These are phyloP conservation scores for Leptodirus hochenwartii DNA, from an alignment of 2,888 invertebrate species.

Conservation along the genomic window DNA sequence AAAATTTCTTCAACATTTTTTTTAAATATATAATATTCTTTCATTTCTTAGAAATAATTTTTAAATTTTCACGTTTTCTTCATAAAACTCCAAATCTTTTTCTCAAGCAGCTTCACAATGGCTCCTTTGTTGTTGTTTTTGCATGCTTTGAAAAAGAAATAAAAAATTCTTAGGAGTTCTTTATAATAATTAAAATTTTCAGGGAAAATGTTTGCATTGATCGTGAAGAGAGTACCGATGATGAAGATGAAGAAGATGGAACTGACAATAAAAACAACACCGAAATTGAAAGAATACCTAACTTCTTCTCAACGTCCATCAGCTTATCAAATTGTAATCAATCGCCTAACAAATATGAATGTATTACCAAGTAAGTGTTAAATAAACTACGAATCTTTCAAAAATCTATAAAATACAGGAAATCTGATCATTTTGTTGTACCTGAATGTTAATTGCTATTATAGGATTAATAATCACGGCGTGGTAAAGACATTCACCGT, in stretches of 20 bases:
- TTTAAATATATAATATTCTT: too few relatives aligned
- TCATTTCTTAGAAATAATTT: too few relatives aligned
- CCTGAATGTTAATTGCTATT: too few relatives aligned
- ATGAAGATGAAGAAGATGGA: constrained; percentile 21
- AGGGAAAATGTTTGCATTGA: constrained; percentile 39
- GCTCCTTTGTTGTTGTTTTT: constrained; percentile 1
- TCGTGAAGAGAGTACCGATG: constrained; percentile 32
- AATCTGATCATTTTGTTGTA: too few relatives aligned
- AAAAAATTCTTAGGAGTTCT: too few relatives aligned
- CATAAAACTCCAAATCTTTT: too few relatives aligned
- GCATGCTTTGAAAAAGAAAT: background rate
- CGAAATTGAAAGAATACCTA: constrained; percentile 16
- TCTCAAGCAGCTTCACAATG: too few relatives aligned
- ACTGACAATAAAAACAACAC: constrained; percentile 20
- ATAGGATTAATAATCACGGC: constrained; percentile 36
- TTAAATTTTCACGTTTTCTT: too few relatives aligned
- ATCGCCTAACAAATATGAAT: constrained; percentile 30
- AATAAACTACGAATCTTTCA: constrained; percentile 2
- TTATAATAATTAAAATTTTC: constrained; percentile 3
- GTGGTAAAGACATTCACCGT: constrained; percentile 41
- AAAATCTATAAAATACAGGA: too few relatives aligned
- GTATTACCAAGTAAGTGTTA: constrained; percentile 30
- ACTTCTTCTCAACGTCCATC: constrained; percentile 27
- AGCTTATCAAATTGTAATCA: constrained; percentile 31
- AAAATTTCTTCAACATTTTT: too few relatives aligned